Conservation (phyloP, 2,797 vertebrate species). For the Tamandua tetradactyla region DNA sequence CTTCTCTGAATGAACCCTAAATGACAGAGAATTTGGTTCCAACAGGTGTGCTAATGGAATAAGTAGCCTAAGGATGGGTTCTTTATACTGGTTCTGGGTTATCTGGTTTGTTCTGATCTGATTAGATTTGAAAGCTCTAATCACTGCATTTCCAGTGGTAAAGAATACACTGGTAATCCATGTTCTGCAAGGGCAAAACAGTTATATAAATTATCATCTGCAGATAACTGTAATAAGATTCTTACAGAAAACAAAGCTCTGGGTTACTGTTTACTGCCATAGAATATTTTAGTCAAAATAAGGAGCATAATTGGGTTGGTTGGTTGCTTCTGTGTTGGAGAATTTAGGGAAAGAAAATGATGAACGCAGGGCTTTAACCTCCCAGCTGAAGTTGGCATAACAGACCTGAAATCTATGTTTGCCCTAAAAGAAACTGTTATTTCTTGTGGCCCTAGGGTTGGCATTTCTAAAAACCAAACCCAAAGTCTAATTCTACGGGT, state of each 20-base stretch:
- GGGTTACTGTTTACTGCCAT: background rate
- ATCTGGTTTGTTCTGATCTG: background rate
- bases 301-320: background rate
- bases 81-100: background rate
- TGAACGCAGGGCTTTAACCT: background rate
- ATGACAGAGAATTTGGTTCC: background rate
- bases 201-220: conserved; percentile 40
- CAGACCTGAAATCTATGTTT: background rate
- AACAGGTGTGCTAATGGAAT: background rate
- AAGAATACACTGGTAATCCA: background rate
- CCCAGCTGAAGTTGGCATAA: background rate
- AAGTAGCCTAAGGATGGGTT: background rate
- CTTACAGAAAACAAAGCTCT: conserved; percentile 13
- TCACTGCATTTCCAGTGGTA: background rate
- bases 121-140: background rate
- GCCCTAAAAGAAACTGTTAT: background rate
- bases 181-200: background rate
- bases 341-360: background rate
- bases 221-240: conserved; percentile 35
- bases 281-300: conserved; percentile 23
- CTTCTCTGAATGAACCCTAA: background rate
- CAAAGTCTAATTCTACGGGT: background rate
- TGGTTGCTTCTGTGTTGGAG: background rate
- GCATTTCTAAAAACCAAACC: background rate
- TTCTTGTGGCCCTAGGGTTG: background rate